Conservation (phyloP, 1,140 invertebrate species). For the Nasonia longicornis region DNA sequence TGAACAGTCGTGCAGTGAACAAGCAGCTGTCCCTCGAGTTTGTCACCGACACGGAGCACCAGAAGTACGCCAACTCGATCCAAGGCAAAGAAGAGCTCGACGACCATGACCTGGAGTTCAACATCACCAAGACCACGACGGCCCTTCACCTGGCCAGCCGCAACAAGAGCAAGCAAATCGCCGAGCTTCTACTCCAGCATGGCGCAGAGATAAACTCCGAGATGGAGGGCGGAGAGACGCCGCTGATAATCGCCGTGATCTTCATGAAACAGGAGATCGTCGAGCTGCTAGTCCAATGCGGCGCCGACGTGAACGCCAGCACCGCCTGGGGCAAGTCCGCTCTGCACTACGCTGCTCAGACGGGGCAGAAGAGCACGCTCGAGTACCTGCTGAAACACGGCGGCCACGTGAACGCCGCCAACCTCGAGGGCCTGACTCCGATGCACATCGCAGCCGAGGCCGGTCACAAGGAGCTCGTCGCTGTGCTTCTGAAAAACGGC, state of each 20-base stretch:
- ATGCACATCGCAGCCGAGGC: constrained; percentile 32
- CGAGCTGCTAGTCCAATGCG: constrained; percentile 10
- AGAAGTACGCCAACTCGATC: not conserved
- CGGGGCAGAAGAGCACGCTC: not conserved
- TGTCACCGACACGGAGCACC: constrained; percentile 26
- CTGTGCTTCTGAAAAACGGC: not conserved
- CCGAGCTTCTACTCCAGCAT: constrained; percentile 76
- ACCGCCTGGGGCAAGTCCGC: constrained; percentile 30
- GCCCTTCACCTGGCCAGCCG: constrained; percentile 79
- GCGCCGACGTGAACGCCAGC: constrained; percentile 27
- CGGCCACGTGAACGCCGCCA: not conserved
- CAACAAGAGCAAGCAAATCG: constrained; percentile 76
- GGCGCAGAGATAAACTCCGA: constrained; percentile 78
- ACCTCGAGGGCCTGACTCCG: constrained; percentile 9
- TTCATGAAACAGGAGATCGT: not conserved
- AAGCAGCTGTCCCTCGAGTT: constrained; percentile 29
- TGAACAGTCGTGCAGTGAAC: constrained; percentile 6
- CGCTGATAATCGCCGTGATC: constrained; percentile 53
- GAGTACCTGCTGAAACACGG: constrained; percentile 5
- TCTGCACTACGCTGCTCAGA: constrained; percentile 25
- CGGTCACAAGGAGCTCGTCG: constrained; percentile 8
- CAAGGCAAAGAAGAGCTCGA: not conserved
- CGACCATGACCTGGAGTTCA: not conserved
- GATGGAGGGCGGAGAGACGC: constrained; percentile 81
- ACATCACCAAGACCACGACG: not conserved